Evolutionary conservation across 2,888 invertebrate species (phyloP), one percentile per base, ranked within the genome.

Genomic region (Hemaris fuciformis): DNA sequence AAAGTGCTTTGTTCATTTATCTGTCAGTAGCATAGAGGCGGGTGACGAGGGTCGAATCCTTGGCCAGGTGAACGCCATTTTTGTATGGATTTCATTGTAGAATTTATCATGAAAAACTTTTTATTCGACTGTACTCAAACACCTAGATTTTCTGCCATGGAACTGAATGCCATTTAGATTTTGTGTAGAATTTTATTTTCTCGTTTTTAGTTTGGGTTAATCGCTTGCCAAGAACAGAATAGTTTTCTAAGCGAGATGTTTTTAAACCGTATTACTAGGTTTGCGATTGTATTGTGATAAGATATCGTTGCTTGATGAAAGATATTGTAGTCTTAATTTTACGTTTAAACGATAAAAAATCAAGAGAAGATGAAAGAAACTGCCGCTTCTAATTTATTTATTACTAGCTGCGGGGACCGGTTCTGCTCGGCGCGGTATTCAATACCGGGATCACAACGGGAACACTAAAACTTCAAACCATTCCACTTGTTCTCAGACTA

Each of bases 21-120:
- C 73, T 67, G 75, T 74, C 69, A 70, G 65, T 48, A 59, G 63
- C 72, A 71, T 67, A 71, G 66, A 66, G 62, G 5, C 13, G 65
- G 65, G 65, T 72, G 75, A 75, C 69, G 62, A 70, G 75, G 74
- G 74, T 75, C 18, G 20, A 48, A 8, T n/a, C n/a, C 18, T 3
- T 27, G n/a, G 6, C 22, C 61, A 64, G 61, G 61, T 53, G 31
- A 53, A 18, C 27, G 31, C 15, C 6, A 18, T 31, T 27, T 48
- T 48, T 31, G 8, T 53, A 53, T 31, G 27, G 15, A 48, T 48
- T 48, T 48, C 23, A 27, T 6, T 15, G 48, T 23, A 38, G 38
- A 38, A 4, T 23, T 25, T 27, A 27, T 48, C 8, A 8, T 27
- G 8, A n/a, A 15, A 15, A 27, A 6, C 2, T 48, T 27, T 48